Base-by-base conservation (phyloP, 2,888 invertebrate genomes). In the Ephialtes manifestator region DNA sequence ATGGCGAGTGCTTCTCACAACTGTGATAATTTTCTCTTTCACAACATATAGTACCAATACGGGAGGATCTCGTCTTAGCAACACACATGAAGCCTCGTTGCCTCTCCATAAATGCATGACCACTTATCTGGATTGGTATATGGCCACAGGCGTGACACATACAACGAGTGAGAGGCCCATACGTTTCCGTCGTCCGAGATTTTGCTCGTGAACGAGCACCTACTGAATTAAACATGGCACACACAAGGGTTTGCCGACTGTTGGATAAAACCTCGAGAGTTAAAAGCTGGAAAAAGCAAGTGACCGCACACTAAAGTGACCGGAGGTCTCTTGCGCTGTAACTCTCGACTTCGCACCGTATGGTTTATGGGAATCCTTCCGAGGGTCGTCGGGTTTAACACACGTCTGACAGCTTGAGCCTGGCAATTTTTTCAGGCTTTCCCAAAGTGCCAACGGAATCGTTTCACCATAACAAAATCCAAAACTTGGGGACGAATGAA, bases 81-180 rank as follows among this genome's bases (percentile, higher is more conserved):
- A 48, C 35, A 55, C 48, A 77, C 53, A 78, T 28, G 67, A 76
- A 78, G 18, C 20, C 43, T 53, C 51, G 43, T 46, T 60, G 81
- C 68, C 86, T 83, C 89, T 94, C 91, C 93, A 94, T 94, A 94
- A 93, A 94, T 94, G 94, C 92, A 94, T 94, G 94, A 93, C 93
- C 94, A 94, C 94, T 94, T 94, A 94, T 93, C 93, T 91, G 92
- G 92, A 94, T 94, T 94, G 93, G 90, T 86, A 84, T 78, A 83
- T 67, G 65, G 60, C 51, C 70, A 3, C 10, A 87, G 88, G 90
- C 91, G 89, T 91, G 92, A 91, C 91, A 91, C 88, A 90, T 87
- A 65, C 20, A 72, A 78, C 72, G 71, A 20, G n/a, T 24, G 58
- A 60, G 87, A 84, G 87, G 80, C 83, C 89, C 91, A 91, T 92